A percentile compares a stretch with the other conserved stretches of the same genome.
Evolutionary conservation across 2,797 vertebrate genomes (phyloP).

Genomic region (Dallia pectoralis): DNA sequence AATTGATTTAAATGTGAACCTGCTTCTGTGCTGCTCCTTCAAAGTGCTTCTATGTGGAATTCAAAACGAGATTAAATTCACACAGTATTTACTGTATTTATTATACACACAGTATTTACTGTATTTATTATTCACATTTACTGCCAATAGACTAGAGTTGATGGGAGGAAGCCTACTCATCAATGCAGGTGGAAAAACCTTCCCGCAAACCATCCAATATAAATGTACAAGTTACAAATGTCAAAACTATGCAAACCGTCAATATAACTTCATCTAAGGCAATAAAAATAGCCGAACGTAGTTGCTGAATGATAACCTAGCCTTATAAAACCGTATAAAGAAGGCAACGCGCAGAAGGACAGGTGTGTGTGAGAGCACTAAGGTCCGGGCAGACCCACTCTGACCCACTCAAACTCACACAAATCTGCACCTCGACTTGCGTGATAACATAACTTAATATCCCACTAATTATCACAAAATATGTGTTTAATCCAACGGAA

Average conservation of each 20-base stretch:
- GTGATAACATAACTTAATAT: constrained; percentile 9
- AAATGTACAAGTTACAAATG: constrained; percentile 1
- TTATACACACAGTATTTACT: constrained; percentile 10
- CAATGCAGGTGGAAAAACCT: background rate
- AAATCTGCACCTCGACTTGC: background rate
- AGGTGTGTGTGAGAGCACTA: background rate
- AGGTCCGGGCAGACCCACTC: background rate
- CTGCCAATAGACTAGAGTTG: constrained; percentile 4
- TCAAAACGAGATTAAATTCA: background rate
- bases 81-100: constrained; percentile 13
- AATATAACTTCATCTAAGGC: constrained; percentile 16
- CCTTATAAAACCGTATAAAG: constrained; percentile 3
- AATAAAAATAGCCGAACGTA: constrained; percentile 9
- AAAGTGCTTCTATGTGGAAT: constrained; percentile 10
- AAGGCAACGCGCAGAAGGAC: constrained; percentile 18
- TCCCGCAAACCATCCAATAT: constrained; percentile 3
- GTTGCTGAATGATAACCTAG: constrained; percentile 17
- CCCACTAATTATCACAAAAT: constrained; percentile 21
- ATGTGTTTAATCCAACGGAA: constrained; percentile 2
- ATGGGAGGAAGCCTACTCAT: constrained; percentile 4
- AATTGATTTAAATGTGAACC: background rate
- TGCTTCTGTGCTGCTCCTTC: background rate
- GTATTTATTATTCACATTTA: no score
- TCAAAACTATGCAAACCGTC: constrained; percentile 3
- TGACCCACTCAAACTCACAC: constrained; percentile 8